Conservation (phyloP, 2,888 invertebrate genomes). For the Ariolimax columbianus region DNA sequence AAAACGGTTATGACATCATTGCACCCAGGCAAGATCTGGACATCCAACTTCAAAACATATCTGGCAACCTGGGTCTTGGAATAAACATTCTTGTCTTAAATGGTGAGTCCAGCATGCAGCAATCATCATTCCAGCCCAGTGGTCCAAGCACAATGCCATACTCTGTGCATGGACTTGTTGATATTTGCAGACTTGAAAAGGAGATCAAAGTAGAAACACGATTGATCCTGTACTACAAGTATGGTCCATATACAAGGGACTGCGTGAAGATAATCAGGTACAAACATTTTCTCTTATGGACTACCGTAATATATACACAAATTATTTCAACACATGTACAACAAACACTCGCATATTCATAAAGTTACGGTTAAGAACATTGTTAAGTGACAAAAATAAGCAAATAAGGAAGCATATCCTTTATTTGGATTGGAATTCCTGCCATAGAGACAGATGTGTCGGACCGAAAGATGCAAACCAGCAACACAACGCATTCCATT, state of each 20-base stretch:
- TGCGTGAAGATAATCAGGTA: constrained; percentile 94
- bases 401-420: no score
- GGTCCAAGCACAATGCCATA: constrained; percentile 87
- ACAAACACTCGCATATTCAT: no score
- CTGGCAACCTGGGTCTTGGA: constrained; percentile 91
- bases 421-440: no score
- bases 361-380: no score
- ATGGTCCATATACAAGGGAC: constrained; percentile 96
- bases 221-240: constrained; percentile 95
- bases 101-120: constrained; percentile 88
- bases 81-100: constrained; percentile 92
- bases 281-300: not conserved
- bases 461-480: no score
- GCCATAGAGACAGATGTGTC: no score
- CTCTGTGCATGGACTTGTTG: constrained; percentile 93
- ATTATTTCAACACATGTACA: no score
- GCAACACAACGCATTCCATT: no score
- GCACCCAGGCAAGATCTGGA: constrained; percentile 88
- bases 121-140: constrained; percentile 90
- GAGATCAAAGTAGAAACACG: constrained; percentile 93
- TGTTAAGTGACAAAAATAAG: no score
- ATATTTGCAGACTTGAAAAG: constrained; percentile 97
- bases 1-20: constrained; percentile 94
- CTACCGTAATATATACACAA: no score
- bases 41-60: constrained; percentile 80